Evolutionary conservation across 2,888 invertebrate species (phyloP).

Genomic region (Leptinotarsa rubiginosa): DNA sequence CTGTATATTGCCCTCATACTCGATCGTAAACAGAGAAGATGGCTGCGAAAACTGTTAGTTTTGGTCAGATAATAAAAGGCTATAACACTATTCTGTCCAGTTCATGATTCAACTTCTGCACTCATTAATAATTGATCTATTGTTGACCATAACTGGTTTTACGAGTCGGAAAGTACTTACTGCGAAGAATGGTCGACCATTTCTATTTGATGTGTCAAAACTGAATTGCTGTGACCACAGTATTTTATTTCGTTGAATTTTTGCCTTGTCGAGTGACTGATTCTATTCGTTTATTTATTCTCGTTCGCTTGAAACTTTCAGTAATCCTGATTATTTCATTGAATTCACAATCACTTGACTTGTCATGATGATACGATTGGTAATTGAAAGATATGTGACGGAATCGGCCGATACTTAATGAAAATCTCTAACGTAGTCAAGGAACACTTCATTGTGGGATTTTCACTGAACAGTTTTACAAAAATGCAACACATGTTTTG

Average conservation of each 20-base stretch:
- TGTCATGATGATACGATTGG: too few relatives aligned
- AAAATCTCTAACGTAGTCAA: too few relatives aligned
- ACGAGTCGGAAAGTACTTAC: not conserved
- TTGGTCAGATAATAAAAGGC: slow-evolving; percentile 5
- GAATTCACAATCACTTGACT: too few relatives aligned
- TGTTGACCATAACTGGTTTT: not conserved
- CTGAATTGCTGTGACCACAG: not conserved
- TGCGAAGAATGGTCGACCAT: not conserved
- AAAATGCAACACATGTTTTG: too few relatives aligned
- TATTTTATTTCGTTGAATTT: not conserved
- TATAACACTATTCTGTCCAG: not conserved
- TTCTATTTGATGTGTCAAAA: not conserved
- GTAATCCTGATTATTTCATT: too few relatives aligned
- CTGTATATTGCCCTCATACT: not conserved
- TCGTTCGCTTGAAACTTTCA: too few relatives aligned
- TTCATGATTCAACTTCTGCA: not conserved
- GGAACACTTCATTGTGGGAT: too few relatives aligned
- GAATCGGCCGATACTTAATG: too few relatives aligned
- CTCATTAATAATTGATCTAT: not conserved
- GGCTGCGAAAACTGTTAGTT: not conserved
- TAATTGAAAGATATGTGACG: too few relatives aligned
- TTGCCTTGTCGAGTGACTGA: too few relatives aligned
- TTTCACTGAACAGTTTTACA: too few relatives aligned
- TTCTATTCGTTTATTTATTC: too few relatives aligned
- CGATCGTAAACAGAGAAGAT: slow-evolving; percentile 3